Percentiles rank a stretch among this genome's conserved stretches.
These are phyloP conservation scores for Netelia virgata DNA, from an alignment of 2,888 invertebrate genomes.

Conservation along the genomic window DNA sequence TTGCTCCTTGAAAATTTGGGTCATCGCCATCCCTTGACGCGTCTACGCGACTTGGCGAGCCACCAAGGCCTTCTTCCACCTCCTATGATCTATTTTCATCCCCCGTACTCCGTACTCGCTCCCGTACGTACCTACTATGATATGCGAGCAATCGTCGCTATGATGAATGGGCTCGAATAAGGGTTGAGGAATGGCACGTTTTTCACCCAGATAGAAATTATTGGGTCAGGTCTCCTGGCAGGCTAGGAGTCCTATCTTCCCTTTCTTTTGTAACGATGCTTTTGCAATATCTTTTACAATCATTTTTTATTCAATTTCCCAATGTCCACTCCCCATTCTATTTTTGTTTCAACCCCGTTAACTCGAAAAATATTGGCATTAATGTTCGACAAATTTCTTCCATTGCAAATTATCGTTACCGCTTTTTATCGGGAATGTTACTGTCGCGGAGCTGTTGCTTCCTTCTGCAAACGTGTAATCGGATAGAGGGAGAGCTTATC, in stretches of 20 bases:
- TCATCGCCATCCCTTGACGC: conserved; percentile 70
- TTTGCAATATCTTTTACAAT: too few relatives aligned
- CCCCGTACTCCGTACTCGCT: conserved; percentile 11
- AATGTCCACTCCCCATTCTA: too few relatives aligned
- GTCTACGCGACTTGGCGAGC: conserved; percentile 74
- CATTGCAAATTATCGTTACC: background rate
- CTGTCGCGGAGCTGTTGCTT: background rate
- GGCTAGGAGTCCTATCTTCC: background rate
- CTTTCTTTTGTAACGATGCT: background rate
- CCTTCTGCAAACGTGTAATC: conserved; percentile 12
- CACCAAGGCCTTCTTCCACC: conserved; percentile 71
- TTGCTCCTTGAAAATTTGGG: conserved; percentile 72
- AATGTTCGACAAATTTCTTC: conserved; percentile 1
- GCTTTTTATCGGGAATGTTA: background rate
- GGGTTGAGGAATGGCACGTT: background rate
- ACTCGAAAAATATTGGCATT: background rate
- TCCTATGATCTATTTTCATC: conserved; percentile 3
- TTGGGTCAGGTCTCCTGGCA: background rate
- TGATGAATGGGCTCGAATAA: conserved; percentile 52
- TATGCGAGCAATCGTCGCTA: conserved; percentile 10
- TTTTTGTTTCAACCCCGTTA: background rate
- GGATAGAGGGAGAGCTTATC: conserved; percentile 14
- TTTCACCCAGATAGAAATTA: background rate
- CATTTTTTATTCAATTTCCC: background rate
- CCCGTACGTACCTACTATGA: conserved; percentile 12